Base-by-base conservation (phyloP, 2,113 vertebrate species). In the Athene cunicularia region DNA sequence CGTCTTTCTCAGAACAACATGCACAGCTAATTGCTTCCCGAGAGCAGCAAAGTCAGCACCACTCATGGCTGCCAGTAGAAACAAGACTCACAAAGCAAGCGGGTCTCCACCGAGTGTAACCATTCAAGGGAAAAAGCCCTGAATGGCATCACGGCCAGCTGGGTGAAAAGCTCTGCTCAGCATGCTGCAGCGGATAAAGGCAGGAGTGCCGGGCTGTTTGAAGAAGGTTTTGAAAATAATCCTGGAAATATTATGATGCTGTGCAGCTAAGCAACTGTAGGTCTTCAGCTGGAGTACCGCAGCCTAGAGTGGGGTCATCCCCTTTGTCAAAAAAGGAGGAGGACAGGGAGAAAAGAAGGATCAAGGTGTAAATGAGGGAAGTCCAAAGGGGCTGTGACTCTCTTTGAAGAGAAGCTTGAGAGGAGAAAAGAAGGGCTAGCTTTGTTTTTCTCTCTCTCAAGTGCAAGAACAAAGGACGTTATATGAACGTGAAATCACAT, bases 1-100 rank as follows among this genome's bases (percentile, higher is more conserved):
- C 13, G n/a, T 87, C 86, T 81, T 92, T 81, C 67, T 96, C 92
- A 74, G 89, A 91, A 92, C 89, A 95, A 93, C 76, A 81, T 17
- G 67, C 88, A 59, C 63, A 63, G 45, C 63, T 95, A 92, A 91
- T 91, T 95, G 87, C 89, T 96, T 96, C 93, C 87, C 56, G 9
- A 88, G 95, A 90, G 58, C 82, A 80, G 94, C 74, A 89, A 96
- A 95, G 95, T 96, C 95, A 97, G 95, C 93, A 64, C 68, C 8
- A 62, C 86, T 95, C 77, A 56, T 1, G 76, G 83, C 80, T 95
- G 91, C 75, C 94, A 70, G 66, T 86, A 76, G 95, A 95, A 96
- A 95, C 91, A 91, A 93, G 81, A 33, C 58, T 75, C 45, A 90
- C 70, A 96, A 95, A 96, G 94, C 81, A 71, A 95, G 80, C 0